phyloP scores from a whole-genome alignment of 2,888 invertebrate species.

The Trileptium ribeirensis region DNA sequence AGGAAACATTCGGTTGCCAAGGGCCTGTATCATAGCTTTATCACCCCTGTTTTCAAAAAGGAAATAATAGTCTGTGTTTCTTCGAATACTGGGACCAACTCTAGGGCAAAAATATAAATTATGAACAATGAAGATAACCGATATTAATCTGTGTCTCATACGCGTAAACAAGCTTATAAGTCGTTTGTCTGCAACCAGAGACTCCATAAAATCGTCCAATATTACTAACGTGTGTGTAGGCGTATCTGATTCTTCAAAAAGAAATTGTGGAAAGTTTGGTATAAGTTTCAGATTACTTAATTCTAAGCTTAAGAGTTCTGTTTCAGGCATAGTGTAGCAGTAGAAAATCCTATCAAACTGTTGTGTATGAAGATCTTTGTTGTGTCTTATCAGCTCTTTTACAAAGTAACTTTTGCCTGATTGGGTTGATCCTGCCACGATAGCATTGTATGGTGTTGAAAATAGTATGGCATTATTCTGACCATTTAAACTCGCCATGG shows the following conservation, averaged over 20 bases:
- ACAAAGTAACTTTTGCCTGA: neutral
- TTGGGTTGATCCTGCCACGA: neutral
- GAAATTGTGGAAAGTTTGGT: neutral
- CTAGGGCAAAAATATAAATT: neutral
- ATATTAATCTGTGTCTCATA: neutral
- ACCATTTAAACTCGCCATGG: neutral
- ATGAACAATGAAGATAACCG: neutral
- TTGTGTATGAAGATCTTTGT: neutral
- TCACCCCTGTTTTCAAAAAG: neutral
- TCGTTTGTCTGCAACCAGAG: neutral
- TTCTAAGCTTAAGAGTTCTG: neutral
- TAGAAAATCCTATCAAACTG: neutral
- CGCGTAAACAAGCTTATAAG: neutral
- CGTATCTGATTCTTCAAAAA: neutral
- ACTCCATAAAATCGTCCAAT: slow-evolving; percentile 3
- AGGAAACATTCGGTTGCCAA: neutral
- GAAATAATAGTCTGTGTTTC: neutral
- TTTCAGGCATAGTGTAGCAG: neutral
- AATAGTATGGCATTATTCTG: neutral
- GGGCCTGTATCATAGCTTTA: neutral
- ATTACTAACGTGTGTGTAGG: neutral
- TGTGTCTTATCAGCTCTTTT: neutral
- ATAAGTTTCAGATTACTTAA: neutral
- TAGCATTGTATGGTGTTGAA: neutral
- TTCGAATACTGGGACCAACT: neutral